Evolutionary conservation across 1,140 invertebrate genomes (phyloP).

Genomic region (Drosophila mauritiana): DNA sequence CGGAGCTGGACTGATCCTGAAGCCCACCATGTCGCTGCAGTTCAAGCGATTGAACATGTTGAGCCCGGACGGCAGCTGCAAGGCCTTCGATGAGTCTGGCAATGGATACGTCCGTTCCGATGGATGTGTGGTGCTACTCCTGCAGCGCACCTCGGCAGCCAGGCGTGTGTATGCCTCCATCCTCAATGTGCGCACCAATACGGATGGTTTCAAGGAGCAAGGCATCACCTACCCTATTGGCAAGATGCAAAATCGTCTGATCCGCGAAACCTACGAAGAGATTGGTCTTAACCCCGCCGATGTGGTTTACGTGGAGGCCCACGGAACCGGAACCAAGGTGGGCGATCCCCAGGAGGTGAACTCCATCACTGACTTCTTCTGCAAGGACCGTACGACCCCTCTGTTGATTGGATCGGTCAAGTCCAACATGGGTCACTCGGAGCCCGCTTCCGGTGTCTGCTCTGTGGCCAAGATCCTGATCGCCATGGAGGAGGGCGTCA

Average conservation of each 20-base stretch:
- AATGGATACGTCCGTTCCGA: constrained; percentile 97
- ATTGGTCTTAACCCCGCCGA: constrained; percentile 91
- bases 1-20: constrained; percentile 92
- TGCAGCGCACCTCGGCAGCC: constrained; percentile 92
- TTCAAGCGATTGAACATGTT: constrained; percentile 97
- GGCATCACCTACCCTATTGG: constrained; percentile 97
- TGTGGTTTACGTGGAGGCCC: constrained; percentile 96
- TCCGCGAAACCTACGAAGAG: constrained; percentile 93
- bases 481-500: constrained; percentile 93
- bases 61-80: constrained; percentile 94
- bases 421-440: constrained; percentile 99
- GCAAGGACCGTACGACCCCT: constrained; percentile 91
- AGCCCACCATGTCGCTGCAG: constrained; percentile 95
- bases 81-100: constrained; percentile 95
- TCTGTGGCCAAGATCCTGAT: constrained; percentile 96
- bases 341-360: constrained; percentile 98
- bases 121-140: constrained; percentile 91
- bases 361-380: constrained; percentile 96
- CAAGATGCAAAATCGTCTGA: constrained; percentile 93
- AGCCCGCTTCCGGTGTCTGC: constrained; percentile 96
- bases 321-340: constrained; percentile 97
- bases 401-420: constrained; percentile 97
- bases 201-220: constrained; percentile 94
- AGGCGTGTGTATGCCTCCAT: constrained; percentile 94
- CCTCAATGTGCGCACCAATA: constrained; percentile 94